Percentiles rank a stretch among this genome's conserved stretches.
These are phyloP conservation scores for Hylomyscus alleni DNA, from an alignment of 2,797 vertebrate genomes.

Conservation along the genomic window DNA sequence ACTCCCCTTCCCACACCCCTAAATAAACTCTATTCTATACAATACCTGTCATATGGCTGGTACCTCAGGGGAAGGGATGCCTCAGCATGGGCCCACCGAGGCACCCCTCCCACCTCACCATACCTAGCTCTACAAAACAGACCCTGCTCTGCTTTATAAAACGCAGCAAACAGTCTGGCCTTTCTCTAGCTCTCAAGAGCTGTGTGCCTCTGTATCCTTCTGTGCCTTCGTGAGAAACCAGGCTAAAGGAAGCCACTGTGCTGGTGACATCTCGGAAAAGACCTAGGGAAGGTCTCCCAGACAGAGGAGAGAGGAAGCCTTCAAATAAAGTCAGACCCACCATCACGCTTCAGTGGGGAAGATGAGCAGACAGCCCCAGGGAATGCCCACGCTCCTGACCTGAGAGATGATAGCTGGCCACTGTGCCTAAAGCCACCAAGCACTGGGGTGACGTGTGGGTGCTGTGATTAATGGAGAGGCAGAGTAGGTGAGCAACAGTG, in stretches of 20 bases:
- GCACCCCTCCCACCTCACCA: neutral
- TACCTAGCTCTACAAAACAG: neutral
- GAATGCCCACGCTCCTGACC: neutral
- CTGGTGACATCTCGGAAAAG: neutral
- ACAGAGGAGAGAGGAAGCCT: neutral
- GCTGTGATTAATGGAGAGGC: neutral
- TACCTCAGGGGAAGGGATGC: neutral
- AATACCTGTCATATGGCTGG: neutral
- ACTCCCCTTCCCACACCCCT: neutral
- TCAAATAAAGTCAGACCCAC: neutral
- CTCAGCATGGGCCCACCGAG: neutral
- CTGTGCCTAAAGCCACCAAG: neutral
- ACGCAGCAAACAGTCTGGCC: accelerated
- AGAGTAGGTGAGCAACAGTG: neutral
- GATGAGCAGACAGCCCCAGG: neutral
- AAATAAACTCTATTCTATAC: neutral
- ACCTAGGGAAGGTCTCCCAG: neutral
- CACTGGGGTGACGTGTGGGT: neutral
- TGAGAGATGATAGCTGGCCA: neutral
- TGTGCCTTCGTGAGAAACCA: neutral
- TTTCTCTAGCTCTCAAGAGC: neutral
- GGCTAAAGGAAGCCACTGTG: neutral
- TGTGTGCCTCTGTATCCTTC: neutral
- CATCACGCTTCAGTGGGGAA: neutral
- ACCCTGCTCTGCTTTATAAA: neutral